These are phyloP conservation scores for Girardinichthys multiradiatus DNA, from an alignment of 2,113 vertebrate genomes.

Conservation along the genomic window DNA sequence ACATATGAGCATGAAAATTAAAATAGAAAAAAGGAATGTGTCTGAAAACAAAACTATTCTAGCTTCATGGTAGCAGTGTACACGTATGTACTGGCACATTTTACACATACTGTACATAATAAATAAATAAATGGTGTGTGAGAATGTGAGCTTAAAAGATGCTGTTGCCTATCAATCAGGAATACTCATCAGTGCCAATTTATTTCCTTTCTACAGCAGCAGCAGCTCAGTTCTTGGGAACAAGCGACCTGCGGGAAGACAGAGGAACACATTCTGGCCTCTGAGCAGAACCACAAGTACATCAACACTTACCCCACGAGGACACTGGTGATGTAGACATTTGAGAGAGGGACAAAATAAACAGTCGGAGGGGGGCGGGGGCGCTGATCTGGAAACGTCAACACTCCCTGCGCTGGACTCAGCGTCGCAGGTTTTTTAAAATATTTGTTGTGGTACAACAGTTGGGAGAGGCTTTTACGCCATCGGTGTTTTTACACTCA, in stretches of 20 bases:
- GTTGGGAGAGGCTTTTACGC: constrained; percentile 88
- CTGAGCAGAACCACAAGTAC: constrained; percentile 89
- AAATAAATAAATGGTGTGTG: too few relatives aligned
- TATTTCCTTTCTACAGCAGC: constrained; percentile 58
- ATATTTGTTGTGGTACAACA: constrained; percentile 97
- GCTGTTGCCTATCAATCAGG: too few relatives aligned
- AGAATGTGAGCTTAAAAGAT: background rate
- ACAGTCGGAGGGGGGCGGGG: background rate
- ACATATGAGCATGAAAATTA: background rate
- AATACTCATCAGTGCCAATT: too few relatives aligned
- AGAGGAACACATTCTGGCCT: constrained; percentile 87
- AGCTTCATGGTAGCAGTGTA: background rate
- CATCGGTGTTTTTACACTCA: constrained; percentile 80
- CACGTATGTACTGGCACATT: background rate
- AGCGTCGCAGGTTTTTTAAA: constrained; percentile 71
- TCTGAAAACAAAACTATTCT: background rate
- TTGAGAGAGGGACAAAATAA: constrained; percentile 4
- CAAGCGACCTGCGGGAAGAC: constrained; percentile 88
- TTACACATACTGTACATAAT: background rate
- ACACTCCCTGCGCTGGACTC: constrained; percentile 81
- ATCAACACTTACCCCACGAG: constrained; percentile 88
- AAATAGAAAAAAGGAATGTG: background rate
- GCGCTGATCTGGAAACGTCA: constrained; percentile 75
- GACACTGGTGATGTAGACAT: constrained; percentile 91
- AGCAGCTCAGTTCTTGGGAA: constrained; percentile 91